Conservation (phyloP, 2,113 vertebrate genomes). For the Sinocyclocheilus anophthalmus region DNA sequence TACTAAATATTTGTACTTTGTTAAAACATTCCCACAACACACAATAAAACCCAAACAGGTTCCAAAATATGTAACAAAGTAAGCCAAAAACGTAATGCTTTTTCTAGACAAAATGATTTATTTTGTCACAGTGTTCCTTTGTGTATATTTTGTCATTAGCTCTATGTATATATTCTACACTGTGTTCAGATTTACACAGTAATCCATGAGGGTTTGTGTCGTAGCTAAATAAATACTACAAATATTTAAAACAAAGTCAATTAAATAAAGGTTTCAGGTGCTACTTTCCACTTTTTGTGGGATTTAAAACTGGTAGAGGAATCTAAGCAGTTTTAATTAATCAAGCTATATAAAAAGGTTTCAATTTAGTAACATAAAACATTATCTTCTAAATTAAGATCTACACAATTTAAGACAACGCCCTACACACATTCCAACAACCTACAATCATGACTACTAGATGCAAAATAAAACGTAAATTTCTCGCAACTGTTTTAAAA, state of each 20-base stretch:
- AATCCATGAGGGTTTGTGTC: not conserved
- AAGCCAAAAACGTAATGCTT: not conserved
- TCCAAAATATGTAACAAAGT: not conserved
- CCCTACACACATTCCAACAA: not conserved
- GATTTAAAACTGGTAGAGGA: not conserved
- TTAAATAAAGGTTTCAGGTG: not conserved
- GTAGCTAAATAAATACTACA: conserved; percentile 7
- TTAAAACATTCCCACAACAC: not conserved
- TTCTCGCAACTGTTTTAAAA: not conserved
- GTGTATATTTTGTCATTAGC: not conserved
- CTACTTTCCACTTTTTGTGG: not conserved
- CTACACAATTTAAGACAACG: not conserved
- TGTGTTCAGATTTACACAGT: not conserved
- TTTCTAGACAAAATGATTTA: conserved; percentile 1
- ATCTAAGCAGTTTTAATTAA: not conserved
- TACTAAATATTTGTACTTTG: not conserved
- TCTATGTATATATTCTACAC: not conserved
- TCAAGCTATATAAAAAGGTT: not conserved
- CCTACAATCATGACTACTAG: not conserved
- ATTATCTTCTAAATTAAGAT: conserved; percentile 14
- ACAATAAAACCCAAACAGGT: not conserved
- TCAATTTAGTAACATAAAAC: conserved; percentile 6
- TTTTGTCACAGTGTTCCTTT: conserved; percentile 1
- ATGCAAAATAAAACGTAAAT: not conserved
- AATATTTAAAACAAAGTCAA: conserved; percentile 4